phyloP scores from a whole-genome alignment of 2,797 vertebrate genomes.

The Tapera naevia region DNA sequence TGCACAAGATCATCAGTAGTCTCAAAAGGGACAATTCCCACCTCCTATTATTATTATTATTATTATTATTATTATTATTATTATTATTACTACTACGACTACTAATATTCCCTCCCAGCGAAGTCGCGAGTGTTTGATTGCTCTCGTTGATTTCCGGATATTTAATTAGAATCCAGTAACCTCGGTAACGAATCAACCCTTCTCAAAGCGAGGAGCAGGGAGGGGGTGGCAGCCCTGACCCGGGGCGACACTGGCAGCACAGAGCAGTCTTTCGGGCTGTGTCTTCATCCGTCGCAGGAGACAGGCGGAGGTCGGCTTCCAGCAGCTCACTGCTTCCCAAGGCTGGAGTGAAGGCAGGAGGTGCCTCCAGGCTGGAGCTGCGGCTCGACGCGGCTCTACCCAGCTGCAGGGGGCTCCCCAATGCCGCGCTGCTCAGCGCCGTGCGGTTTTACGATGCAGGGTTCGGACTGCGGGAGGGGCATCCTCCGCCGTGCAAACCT shows the following conservation, averaged over 20 bases:
- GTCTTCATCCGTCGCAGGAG: rapidly evolving
- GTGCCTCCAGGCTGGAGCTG: not conserved
- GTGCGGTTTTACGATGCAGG: not conserved
- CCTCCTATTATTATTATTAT: not conserved
- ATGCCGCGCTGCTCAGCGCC: not conserved
- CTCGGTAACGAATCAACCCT: not conserved
- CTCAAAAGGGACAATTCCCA: not conserved
- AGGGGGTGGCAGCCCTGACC: not conserved
- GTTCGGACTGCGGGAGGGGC: not conserved
- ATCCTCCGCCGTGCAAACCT: not conserved
- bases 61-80: not conserved
- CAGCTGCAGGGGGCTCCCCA: slow-evolving; percentile 47
- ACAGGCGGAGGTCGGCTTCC: rapidly evolving
- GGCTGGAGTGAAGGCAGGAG: not conserved
- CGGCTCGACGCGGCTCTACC: not conserved
- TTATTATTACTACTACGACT: not conserved
- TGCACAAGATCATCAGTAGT: slow-evolving; percentile 28
- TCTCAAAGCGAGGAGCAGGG: not conserved
- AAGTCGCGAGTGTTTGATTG: not conserved
- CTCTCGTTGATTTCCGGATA: slow-evolving; percentile 17
- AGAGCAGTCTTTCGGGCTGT: not conserved
- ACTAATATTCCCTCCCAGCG: not conserved
- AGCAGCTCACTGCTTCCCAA: not conserved
- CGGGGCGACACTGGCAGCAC: not conserved
- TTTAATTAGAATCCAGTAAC: slow-evolving; percentile 33